phyloP scores from a whole-genome alignment of 2,113 vertebrate genomes.

The Mystacornis crossleyi region DNA sequence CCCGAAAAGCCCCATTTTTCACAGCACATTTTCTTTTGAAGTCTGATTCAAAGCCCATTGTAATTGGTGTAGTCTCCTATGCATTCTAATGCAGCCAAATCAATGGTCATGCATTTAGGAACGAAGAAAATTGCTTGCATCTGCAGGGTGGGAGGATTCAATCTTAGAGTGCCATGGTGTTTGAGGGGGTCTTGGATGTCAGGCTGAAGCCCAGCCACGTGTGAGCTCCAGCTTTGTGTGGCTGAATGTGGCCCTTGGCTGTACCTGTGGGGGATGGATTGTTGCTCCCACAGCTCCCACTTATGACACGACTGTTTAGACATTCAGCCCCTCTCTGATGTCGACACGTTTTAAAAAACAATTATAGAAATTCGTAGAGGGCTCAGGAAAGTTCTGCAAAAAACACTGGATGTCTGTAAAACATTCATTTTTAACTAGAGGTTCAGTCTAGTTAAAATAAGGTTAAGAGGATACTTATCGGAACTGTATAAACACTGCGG shows the following conservation, averaged over 20 bases:
- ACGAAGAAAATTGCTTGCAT: neutral
- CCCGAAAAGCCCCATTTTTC: constrained; percentile 16
- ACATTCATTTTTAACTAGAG: neutral
- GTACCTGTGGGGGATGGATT: neutral
- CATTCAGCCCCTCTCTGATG: neutral
- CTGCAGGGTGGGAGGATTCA: constrained; percentile 30
- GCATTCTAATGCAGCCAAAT: constrained; percentile 44
- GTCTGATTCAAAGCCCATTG: constrained; percentile 30
- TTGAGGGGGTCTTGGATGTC: neutral
- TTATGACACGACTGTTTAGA: neutral
- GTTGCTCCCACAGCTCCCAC: neutral
- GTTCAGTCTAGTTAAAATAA: neutral
- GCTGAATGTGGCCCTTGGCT: neutral
- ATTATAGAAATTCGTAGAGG: neutral
- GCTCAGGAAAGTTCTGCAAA: neutral
- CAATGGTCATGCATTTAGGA: neutral
- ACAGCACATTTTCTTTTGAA: constrained; percentile 30
- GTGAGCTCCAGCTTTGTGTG: neutral
- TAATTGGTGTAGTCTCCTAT: neutral
- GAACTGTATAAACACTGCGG: neutral
- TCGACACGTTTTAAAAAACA: fast-evolving
- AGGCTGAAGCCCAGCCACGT: neutral
- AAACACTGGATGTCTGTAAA: neutral
- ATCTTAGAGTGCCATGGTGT: neutral
- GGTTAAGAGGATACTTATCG: neutral